phyloP scores from a whole-genome alignment of 2,888 invertebrate genomes.

The Ophraella communa region DNA sequence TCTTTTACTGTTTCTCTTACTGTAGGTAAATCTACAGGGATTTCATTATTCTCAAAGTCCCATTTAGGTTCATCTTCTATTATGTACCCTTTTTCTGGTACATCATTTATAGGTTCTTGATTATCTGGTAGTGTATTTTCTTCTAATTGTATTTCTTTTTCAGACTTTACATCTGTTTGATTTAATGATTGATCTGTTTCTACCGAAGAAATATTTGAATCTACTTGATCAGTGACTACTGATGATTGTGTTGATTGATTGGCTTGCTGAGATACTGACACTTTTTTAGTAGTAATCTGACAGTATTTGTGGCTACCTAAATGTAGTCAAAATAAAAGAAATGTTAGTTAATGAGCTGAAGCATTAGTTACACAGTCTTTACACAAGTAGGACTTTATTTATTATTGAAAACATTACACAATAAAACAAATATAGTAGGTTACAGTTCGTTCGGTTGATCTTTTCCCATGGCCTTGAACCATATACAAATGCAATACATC shows the following conservation, averaged over 20 bases:
- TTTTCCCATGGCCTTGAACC: too few species aligned
- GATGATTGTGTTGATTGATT: not conserved
- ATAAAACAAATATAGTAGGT: too few species aligned
- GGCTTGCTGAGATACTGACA: not conserved
- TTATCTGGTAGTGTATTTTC: not conserved
- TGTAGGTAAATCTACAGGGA: not conserved
- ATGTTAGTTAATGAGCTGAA: not conserved
- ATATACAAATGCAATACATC: too few species aligned
- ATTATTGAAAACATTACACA: too few species aligned
- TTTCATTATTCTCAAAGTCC: not conserved
- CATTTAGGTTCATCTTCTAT: not conserved
- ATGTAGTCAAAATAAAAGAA: slow-evolving; percentile 3
- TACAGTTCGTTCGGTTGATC: too few species aligned
- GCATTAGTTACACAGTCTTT: too few species aligned
- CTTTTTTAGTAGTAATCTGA: slow-evolving; percentile 3
- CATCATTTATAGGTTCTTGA: not conserved
- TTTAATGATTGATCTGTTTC: not conserved
- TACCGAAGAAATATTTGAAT: not conserved
- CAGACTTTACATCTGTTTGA: not conserved
- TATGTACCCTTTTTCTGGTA: not conserved
- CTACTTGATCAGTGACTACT: not conserved
- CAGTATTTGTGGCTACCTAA: slow-evolving; percentile 4
- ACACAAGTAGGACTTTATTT: too few species aligned
- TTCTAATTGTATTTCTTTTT: not conserved
- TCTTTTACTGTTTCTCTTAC: not conserved